These are phyloP conservation scores for Drosophila gunungcola DNA, from an alignment of 1,140 invertebrate genomes.

Conservation along the genomic window DNA sequence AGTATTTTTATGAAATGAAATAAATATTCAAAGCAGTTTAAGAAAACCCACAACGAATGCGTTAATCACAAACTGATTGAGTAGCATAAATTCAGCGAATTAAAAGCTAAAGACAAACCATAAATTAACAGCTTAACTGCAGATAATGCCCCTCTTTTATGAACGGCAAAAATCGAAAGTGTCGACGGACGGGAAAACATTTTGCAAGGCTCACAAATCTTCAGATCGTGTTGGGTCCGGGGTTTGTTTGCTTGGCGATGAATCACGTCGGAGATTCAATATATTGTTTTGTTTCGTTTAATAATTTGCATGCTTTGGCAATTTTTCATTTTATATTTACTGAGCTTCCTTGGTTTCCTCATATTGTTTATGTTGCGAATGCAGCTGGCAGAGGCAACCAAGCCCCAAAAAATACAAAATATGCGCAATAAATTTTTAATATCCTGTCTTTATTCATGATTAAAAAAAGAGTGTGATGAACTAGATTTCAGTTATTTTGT, in stretches of 20 bases:
- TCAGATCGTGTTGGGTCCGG: conserved; percentile 11
- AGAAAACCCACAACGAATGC: background rate
- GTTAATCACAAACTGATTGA: conserved; percentile 1
- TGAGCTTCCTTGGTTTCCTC: conserved; percentile 20
- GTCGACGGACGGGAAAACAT: conserved; percentile 21
- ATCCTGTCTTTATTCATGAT: conserved; percentile 7
- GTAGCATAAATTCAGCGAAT: conserved; percentile 8
- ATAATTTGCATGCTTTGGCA: conserved; percentile 68
- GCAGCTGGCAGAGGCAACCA: conserved; percentile 19
- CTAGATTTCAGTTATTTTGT: background rate
- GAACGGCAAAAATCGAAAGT: conserved; percentile 43
- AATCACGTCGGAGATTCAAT: conserved; percentile 53
- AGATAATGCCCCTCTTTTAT: conserved; percentile 3
- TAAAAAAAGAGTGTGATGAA: background rate
- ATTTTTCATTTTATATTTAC: conserved; percentile 58
- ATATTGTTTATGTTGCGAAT: conserved; percentile 19
- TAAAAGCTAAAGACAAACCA: background rate
- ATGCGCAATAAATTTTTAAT: conserved; percentile 14
- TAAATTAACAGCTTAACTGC: conserved; percentile 22
- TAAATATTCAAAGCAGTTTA: background rate
- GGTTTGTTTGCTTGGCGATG: conserved; percentile 14
- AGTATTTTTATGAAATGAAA: background rate
- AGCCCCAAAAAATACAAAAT: conserved; percentile 15
- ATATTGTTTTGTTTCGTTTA: conserved; percentile 36
- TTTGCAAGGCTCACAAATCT: conserved; percentile 23